Base-by-base conservation (phyloP, 1,140 invertebrate species). In the Grapholita molesta region DNA sequence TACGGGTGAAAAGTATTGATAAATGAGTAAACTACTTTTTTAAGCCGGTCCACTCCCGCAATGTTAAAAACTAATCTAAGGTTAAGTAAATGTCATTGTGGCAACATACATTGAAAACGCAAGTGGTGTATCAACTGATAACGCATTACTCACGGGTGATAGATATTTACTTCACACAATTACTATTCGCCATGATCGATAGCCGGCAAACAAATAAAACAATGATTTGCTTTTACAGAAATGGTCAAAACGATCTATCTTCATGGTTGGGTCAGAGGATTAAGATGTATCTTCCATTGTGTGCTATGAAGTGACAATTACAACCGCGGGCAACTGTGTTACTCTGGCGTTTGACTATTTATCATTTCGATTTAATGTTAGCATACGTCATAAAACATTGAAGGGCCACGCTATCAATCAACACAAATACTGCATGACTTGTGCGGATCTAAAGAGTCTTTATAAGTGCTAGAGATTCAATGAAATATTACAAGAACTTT, bases 251-350 rank as follows among this genome's bases (percentile, higher is more conserved):
- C 55, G 55, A 28, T 61, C 3, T 61, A 61, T 61, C 55, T 28
- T 61, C 11, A 15, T 32, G 55, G 7, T 57, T 25, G 30, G 55
- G 55, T 57, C 25, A 61, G 55, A 61, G 55, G 30, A 61, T 61
- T 61, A 61, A 61, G 55, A 28, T 28, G 25, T 61, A 61, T 61
- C 55, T 61, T 12, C 55, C n/a, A 61, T 61, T 61, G 55, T 61
- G 25, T 28, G 18, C 24, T 61, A 15, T 61, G 53, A 28, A 61
- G 42, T 48, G 18, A 48, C 42, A 48, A 48, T 48, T 21, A 48
- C 42, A 48, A 9, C 21, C 0, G n/a, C 6, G 42, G 12, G n/a
- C n/a, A n/a, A 48, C 38, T 21, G 11, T 3, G 8, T 48, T 21
- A 48, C 42, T 6, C 5, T 48, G 15, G 42, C 3, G 12, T 48